Evolutionary conservation across 2,113 vertebrate genomes (phyloP), one percentile per base, ranked within the genome.

Genomic region (Eleginops maclovinus): DNA sequence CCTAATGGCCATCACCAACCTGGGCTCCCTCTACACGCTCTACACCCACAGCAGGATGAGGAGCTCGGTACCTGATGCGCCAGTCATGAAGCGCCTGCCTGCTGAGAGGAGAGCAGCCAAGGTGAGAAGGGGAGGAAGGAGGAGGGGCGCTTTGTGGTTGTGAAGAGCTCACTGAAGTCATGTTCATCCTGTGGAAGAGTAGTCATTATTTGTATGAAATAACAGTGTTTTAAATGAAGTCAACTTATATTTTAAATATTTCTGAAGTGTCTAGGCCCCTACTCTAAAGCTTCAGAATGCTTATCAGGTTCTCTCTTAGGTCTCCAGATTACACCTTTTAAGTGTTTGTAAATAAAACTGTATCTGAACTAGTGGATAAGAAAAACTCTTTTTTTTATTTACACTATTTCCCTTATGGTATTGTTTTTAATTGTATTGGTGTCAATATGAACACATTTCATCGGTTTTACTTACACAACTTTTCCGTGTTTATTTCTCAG

Each of bases 21-120:
- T 95, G 70, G 86, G 90, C 74, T 95, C 95, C 21, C 91, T 96
- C 40, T 88, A 92, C 68, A 94, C 85, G 0, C 93, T 96, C n/a
- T 92, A 94, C 49, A 64, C 79, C 6, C 94, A 96, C 2, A 41
- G 91, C 15, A 89, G 74, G n/a, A 49, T 41, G 4, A 77, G 88
- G 15, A 82, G 50, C 0, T 69, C 79, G 0, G 10, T 11, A 9
- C 17, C 83, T 44, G 58, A 90, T 0, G 87, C 81, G 2, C 88
- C 87, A 0, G 72, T 86, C 24, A 63, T 86, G 0, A 93, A 90
- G 31, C 85, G 94, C 12, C 88, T 94, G 1, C 94, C 93, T 3
- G 93, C 94, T 0, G 94, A 96, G 88, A 92, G 83, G 65, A 86
- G 91, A 59, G 95, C 95, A 4, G 94, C 94, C 72, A 94, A 95